Conservation (phyloP, 1,140 invertebrate species). For the Atta cephalotes region DNA sequence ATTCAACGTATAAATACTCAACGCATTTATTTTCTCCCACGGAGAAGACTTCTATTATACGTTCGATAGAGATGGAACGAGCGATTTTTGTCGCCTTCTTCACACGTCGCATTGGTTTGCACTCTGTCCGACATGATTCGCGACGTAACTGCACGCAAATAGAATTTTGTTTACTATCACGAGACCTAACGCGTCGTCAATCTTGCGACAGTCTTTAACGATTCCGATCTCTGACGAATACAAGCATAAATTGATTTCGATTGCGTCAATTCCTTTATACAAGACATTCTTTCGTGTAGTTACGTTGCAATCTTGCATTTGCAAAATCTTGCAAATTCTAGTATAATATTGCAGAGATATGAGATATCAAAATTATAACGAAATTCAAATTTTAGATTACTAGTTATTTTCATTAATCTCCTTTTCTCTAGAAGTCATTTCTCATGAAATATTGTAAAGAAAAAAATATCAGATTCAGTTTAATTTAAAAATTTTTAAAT, state of each 20-base stretch:
- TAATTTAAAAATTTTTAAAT: neutral
- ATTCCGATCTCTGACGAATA: neutral
- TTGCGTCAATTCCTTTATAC: neutral
- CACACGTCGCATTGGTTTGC: neutral
- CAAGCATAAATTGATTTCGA: neutral
- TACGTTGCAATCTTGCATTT: neutral
- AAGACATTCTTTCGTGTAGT: neutral
- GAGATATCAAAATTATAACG: neutral
- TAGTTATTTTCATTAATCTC: neutral
- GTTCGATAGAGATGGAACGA: neutral
- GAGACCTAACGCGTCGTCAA: neutral
- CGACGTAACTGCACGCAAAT: conserved; percentile 51
- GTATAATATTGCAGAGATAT: neutral
- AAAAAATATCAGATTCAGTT: neutral
- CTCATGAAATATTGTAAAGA: neutral
- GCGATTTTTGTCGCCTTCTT: conserved; percentile 17
- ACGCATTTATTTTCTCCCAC: neutral
- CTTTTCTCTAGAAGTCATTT: neutral
- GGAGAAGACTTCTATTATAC: conserved; percentile 14
- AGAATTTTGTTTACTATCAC: conserved; percentile 56
- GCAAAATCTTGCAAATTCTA: neutral
- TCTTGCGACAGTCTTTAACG: conserved; percentile 38
- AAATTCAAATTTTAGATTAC: neutral
- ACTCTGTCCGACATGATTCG: neutral
- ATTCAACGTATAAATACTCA: neutral